A percentile compares a stretch with the other conserved stretches of the same genome.
phyloP scores from a whole-genome alignment of 2,797 vertebrate species.

The Protonibea diacanthus region DNA sequence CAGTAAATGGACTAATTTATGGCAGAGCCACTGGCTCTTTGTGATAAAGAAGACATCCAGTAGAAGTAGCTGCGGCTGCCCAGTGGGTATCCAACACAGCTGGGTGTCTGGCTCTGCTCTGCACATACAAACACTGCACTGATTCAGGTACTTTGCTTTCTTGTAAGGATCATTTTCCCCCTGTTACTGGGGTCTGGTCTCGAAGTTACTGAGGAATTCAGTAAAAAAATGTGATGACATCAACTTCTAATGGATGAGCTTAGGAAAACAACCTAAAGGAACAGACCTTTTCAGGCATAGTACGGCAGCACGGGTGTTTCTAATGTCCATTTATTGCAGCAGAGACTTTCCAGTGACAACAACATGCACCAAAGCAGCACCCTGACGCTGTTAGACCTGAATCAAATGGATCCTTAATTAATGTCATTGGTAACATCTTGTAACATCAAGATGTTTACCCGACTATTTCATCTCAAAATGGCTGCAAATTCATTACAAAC shows the following conservation, averaged over 20 bases:
- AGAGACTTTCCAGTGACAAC: too few species aligned
- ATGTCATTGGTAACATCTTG: too few species aligned
- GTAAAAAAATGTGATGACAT: not conserved
- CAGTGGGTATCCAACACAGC: conserved; percentile 63
- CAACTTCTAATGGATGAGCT: not conserved
- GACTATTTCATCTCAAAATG: too few species aligned
- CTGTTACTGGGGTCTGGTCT: conserved; percentile 33
- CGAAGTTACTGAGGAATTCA: conserved; percentile 41
- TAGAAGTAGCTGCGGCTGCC: conserved; percentile 46
- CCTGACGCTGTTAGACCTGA: too few species aligned
- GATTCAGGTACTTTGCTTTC: conserved; percentile 36
- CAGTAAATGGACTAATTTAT: conserved; percentile 69
- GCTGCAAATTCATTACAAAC: too few species aligned
- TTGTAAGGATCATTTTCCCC: conserved; percentile 18
- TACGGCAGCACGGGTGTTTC: too few species aligned
- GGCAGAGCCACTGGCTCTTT: conserved; percentile 57
- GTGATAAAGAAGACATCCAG: conserved; percentile 57
- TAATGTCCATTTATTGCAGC: too few species aligned
- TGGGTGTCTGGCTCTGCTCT: conserved; percentile 59
- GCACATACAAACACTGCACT: conserved; percentile 49
- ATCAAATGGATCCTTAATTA: too few species aligned
- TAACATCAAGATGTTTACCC: too few species aligned
- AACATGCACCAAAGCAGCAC: too few species aligned
- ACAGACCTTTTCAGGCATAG: too few species aligned
- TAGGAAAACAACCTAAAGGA: not conserved